Base-by-base conservation (phyloP, 2,113 vertebrate genomes). In the Parotia lawesii region DNA sequence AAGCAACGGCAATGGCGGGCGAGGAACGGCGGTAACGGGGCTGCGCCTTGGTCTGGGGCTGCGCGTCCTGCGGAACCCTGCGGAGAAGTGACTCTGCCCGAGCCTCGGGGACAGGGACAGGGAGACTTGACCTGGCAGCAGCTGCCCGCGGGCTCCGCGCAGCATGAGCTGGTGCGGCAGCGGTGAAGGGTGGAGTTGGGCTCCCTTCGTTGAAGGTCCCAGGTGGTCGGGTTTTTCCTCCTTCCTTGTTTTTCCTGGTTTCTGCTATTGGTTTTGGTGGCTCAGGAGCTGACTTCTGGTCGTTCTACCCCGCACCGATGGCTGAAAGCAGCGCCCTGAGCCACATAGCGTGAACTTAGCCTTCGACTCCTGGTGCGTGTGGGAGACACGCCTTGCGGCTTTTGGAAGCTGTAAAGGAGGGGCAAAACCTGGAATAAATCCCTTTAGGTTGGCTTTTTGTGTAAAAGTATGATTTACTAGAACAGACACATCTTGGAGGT, bases 301-400 rank as follows among this genome's bases (percentile, higher is more conserved):
- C 3, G 2, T 5, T 42, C 2, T 7, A 1, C 4, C 22, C 15
- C 9, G 17, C 67, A 2, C 15, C 2, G 23, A 3, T 19, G 74
- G 45, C 25, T 35, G 81, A 27, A 40, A n/a, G 45, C 75, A 28
- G 0, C 45, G n/a, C 29, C 71, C 21, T 23, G 24, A 22, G 5
- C 38, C 29, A 0, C 5, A 1, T 0, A 1, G 25, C 1, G 24
- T 9, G 3, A 28, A 3, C 4, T 14, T 2, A 1, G 0, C 33
- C 5, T 1, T 3, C 5, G 2, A 1, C 7, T 33, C 29, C 3
- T 1, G 4, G 38, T 4, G 14, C 2, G 2, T 4, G 37, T 1
- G 9, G 35, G 25, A 28, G 57, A 37, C 45, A 2, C 1, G 7
- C 35, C 56, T 35, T 4, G 42, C 3, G 3, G 51, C 51, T 72